phyloP scores from a whole-genome alignment of 2,888 invertebrate genomes.

The Limulus polyphemus region DNA sequence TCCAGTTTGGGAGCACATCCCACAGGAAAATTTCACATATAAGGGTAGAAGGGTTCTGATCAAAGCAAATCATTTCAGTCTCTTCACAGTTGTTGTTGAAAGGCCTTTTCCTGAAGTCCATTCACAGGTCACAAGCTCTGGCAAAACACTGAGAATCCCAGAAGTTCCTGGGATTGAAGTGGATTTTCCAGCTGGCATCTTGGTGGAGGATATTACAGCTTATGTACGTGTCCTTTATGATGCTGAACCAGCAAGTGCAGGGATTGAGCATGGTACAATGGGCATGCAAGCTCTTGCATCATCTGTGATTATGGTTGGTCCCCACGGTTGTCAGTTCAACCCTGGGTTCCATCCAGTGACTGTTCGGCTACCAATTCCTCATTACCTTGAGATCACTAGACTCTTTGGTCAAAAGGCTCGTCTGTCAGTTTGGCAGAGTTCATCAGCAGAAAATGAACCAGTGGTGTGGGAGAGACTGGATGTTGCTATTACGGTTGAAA shows the following conservation, averaged over 20 bases:
- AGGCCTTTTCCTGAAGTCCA: conserved; percentile 26
- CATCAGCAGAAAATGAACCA: conserved; percentile 26
- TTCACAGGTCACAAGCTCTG: conserved; percentile 22
- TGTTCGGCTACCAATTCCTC: conserved; percentile 30
- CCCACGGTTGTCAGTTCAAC: conserved; percentile 30
- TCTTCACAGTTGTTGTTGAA: conserved; percentile 29
- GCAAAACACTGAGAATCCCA: conserved; percentile 25
- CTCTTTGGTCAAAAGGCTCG: conserved; percentile 17
- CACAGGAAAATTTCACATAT: conserved; percentile 19
- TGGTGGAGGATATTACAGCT: conserved; percentile 28
- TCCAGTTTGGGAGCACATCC: conserved; percentile 26
- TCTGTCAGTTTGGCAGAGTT: conserved; percentile 28
- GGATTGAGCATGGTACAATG: too few species aligned
- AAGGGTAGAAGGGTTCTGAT: conserved; percentile 24
- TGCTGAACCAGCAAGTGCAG: conserved; percentile 22
- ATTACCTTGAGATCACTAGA: conserved; percentile 25
- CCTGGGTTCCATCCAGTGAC: conserved; percentile 23
- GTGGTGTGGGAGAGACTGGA: conserved; percentile 26
- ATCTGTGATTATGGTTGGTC: conserved; percentile 30
- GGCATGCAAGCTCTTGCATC: conserved; percentile 26
- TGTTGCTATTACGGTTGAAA: conserved; percentile 13
- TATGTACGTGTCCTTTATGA: conserved; percentile 28
- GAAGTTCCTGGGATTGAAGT: conserved; percentile 30
- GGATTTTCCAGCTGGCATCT: conserved; percentile 28
- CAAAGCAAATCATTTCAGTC: conserved; percentile 28